Base-by-base conservation (phyloP, 2,113 vertebrate species). In the Anas platyrhynchos region DNA sequence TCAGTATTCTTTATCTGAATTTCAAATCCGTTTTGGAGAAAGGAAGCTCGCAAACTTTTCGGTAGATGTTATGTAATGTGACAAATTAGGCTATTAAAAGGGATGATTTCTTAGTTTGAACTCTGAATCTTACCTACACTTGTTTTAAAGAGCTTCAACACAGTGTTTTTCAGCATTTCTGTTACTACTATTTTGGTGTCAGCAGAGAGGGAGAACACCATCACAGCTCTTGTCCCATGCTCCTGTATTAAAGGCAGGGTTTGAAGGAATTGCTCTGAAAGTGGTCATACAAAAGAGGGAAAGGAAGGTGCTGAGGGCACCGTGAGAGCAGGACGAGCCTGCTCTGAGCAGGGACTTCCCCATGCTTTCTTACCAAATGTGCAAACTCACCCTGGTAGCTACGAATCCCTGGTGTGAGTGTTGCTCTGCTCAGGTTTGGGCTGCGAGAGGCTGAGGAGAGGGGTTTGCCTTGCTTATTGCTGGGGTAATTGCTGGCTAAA, bases 391-490 rank as follows among this genome's bases (percentile, higher is more conserved):
- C 62, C 6, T 7, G 14, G 25, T 17, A 4, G 7, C 22, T 27
- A 3, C 15, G 3, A 11, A 1, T 13, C 48, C 13, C 38, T 4
- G 8, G 8, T 8, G 75, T 3, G 38, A 58, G 27, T 8, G 0
- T 16, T 14, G 61, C 5, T 41, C n/a, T 23, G 27, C 83, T 56
- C 43, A 2, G 61, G n/a, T 22, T 58, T 41, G 10, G 27, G 0
- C 68, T 9, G 12, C 1, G 16, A 7, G 46, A 25, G 36, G 62
- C 31, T 25, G 54, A 34, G 63, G n/a, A 20, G 50, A 48, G 1
- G 9, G 41, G 41, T 13, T 88, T 73, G 13, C 25, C 25, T 26
- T 17, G 22, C 29, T 18, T 11, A 29, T 18, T 4, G 16, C 32
- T 38, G 3, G 10, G 6, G 11, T 32, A 27, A 3, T 10, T 32